phyloP scores from a whole-genome alignment of 2,113 vertebrate genomes.

The Myrmecobius fasciatus region DNA sequence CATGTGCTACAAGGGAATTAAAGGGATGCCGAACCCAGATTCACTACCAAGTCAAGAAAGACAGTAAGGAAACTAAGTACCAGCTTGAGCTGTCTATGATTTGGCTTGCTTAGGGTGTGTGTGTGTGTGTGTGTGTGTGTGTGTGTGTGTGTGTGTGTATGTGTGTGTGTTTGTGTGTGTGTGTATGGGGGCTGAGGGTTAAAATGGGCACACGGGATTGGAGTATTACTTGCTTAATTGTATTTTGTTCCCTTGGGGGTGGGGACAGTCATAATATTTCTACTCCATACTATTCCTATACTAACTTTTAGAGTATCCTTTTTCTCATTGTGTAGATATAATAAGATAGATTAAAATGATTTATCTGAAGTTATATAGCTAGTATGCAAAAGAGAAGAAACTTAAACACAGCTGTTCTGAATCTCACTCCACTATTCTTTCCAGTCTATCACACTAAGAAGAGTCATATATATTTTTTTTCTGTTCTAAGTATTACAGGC shows the following conservation, averaged over 20 bases:
- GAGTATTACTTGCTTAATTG: background rate
- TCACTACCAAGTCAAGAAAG: background rate
- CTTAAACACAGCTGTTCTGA: no score
- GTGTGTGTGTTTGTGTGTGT: no score
- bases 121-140: background rate
- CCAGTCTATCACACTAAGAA: background rate
- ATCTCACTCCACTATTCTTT: background rate
- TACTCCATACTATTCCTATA: background rate
- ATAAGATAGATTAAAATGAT: background rate
- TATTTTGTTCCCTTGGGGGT: background rate
- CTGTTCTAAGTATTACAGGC: background rate
- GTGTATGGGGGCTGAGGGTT: background rate
- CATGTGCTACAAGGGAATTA: background rate
- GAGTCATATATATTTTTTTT: background rate
- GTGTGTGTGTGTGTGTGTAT: no score
- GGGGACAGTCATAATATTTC: background rate
- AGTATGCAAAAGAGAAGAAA: background rate
- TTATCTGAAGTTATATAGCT: background rate
- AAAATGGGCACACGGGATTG: background rate
- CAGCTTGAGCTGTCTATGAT: background rate
- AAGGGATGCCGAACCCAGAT: background rate
- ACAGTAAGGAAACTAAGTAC: background rate
- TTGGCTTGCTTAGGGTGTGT: background rate
- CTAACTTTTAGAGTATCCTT: background rate
- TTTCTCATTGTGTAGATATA: background rate